Percentiles rank a stretch among this genome's conserved stretches.
These are phyloP conservation scores for Asteroscopus sphinx DNA, from an alignment of 2,888 invertebrate genomes.

Conservation along the genomic window DNA sequence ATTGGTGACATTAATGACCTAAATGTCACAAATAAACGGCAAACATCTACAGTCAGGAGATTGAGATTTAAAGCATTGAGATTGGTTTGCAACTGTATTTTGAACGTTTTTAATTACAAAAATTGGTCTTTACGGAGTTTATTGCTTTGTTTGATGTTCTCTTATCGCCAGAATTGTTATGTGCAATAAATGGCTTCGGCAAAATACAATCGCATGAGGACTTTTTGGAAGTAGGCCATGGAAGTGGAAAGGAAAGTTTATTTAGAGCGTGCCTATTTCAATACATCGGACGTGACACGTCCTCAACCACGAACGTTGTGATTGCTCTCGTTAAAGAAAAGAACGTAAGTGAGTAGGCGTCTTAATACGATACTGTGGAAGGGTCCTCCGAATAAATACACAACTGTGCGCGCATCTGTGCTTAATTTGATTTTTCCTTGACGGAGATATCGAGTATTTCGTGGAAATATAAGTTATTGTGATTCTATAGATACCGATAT, in stretches of 20 bases:
- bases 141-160: slow-evolving; percentile 46
- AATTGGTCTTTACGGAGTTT: no score
- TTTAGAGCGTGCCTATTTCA: slow-evolving; percentile 46
- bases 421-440: slow-evolving; percentile 24
- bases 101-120: no score
- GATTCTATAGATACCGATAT: no score
- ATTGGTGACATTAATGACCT: no score
- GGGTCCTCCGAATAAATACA: slow-evolving; percentile 32
- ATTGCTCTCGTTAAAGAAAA: slow-evolving; percentile 51
- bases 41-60: no score
- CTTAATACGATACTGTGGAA: slow-evolving; percentile 28
- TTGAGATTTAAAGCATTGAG: no score
- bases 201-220: slow-evolving; percentile 31
- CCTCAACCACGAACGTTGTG: slow-evolving; percentile 28
- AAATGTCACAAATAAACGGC: no score
- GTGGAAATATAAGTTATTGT: slow-evolving; percentile 12
- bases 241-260: slow-evolving; percentile 40
- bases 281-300: slow-evolving; percentile 46
- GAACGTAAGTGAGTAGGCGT: slow-evolving; percentile 26
- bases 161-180: slow-evolving; percentile 41
- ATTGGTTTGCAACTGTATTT: no score
- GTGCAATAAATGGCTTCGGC: slow-evolving; percentile 39
- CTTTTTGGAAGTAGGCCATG: slow-evolving; percentile 23
- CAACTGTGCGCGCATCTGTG: slow-evolving; percentile 11
- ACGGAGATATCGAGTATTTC: slow-evolving; percentile 18